phyloP scores from a whole-genome alignment of 2,797 vertebrate genomes.

The Chelon auratus region DNA sequence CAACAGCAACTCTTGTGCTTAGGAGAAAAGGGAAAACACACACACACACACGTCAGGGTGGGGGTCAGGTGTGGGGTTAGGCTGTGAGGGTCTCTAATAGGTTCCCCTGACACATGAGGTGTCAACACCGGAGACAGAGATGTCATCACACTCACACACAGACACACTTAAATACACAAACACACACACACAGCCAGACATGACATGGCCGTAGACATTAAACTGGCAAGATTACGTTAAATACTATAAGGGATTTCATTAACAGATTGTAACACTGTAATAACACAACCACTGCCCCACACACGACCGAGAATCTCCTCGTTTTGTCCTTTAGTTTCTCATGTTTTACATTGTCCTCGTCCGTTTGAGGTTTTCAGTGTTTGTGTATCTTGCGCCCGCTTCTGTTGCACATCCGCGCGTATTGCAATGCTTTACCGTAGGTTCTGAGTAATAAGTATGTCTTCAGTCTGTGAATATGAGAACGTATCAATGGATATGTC shows the following conservation, averaged over 20 bases:
- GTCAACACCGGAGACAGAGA: constrained; percentile 83
- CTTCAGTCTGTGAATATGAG: constrained; percentile 18
- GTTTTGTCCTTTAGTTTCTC: constrained; percentile 1
- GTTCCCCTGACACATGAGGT: constrained; percentile 87
- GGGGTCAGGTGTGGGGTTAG: constrained; percentile 82
- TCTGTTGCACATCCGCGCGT: background rate
- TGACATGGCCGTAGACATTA: background rate
- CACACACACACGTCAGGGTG: constrained; percentile 56
- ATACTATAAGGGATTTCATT: background rate
- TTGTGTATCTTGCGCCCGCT: constrained; percentile 1
- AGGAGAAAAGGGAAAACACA: constrained; percentile 24
- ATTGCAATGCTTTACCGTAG: background rate
- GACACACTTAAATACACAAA: constrained; percentile 37
- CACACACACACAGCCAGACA: constrained; percentile 19
- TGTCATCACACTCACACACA: constrained; percentile 72
- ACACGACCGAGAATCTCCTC: background rate
- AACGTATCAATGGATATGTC: constrained; percentile 39
- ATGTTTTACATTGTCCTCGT: background rate
- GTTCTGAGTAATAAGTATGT: constrained; percentile 4
- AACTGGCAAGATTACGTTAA: background rate
- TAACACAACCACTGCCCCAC: background rate
- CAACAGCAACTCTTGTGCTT: constrained; percentile 10
- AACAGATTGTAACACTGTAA: background rate
- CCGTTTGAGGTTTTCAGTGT: background rate
- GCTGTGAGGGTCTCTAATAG: constrained; percentile 86